These are phyloP conservation scores for Orchesella cincta DNA, from an alignment of 1,140 invertebrate species.

Conservation along the genomic window DNA sequence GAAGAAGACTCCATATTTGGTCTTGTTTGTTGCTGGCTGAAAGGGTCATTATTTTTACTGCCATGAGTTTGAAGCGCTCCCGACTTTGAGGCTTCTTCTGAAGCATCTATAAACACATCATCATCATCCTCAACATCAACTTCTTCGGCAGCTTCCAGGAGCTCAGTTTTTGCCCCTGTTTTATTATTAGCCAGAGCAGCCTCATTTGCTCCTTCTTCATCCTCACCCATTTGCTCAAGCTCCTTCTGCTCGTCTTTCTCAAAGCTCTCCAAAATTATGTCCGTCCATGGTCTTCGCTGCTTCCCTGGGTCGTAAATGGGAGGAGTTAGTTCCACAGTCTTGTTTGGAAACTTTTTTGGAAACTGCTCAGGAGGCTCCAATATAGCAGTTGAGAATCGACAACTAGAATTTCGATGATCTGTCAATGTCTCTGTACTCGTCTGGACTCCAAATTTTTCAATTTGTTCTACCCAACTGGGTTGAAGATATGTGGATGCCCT, in stretches of 20 bases:
- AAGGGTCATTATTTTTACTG: conserved; percentile 13
- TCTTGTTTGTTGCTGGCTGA: neutral
- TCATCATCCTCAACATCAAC: conserved; percentile 5
- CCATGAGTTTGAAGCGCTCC: neutral
- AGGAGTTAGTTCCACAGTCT: conserved; percentile 27
- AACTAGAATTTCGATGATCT: conserved; percentile 14
- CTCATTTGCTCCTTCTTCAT: neutral
- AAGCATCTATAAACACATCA: conserved; percentile 28
- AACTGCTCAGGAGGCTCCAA: conserved; percentile 24
- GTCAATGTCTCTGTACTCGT: conserved; percentile 33
- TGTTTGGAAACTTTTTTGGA: conserved; percentile 21
- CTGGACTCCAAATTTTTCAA: conserved; percentile 47
- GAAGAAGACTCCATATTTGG: conserved; percentile 28
- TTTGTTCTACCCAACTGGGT: conserved; percentile 51
- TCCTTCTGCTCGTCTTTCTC: conserved; percentile 43
- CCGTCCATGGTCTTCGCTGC: conserved; percentile 49
- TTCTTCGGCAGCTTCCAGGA: neutral
- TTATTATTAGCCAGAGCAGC: neutral
- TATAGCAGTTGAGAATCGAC: neutral
- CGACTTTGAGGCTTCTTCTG: conserved; percentile 24
- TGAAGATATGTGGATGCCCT: conserved; percentile 33
- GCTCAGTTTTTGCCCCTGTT: conserved; percentile 3
- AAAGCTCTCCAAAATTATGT: conserved; percentile 48
- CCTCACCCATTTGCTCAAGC: conserved; percentile 32
- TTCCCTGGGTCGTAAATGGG: conserved; percentile 38